phyloP scores from a whole-genome alignment of 2,888 invertebrate species.

The Brachypterus glaber region DNA sequence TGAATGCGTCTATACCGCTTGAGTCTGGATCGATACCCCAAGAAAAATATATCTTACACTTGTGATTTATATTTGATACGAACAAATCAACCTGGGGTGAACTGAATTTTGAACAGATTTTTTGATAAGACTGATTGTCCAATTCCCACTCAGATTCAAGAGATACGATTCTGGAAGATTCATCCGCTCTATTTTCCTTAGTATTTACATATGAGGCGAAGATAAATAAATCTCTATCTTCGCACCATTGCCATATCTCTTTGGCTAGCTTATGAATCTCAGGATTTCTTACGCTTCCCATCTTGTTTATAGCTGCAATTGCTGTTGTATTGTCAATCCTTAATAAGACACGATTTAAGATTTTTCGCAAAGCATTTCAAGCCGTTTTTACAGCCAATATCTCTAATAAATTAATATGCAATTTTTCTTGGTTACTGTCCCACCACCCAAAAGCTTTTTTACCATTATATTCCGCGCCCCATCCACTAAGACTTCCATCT shows the following conservation, averaged over 20 bases:
- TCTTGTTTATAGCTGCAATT: neutral
- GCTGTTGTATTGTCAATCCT: too few relatives aligned
- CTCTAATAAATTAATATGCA: too few relatives aligned
- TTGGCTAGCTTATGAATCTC: too few relatives aligned
- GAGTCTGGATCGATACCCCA: too few relatives aligned
- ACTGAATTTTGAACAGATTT: constrained; percentile 12
- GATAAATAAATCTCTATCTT: constrained; percentile 7
- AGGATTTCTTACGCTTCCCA: constrained; percentile 7
- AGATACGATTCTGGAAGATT: constrained; percentile 4
- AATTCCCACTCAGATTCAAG: constrained; percentile 16
- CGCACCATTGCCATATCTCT: constrained; percentile 1
- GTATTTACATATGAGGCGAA: constrained; percentile 8
- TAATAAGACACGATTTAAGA: too few relatives aligned
- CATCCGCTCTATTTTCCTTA: constrained; percentile 8
- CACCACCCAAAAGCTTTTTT: too few relatives aligned
- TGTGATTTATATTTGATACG: constrained; percentile 13
- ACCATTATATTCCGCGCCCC: too few relatives aligned
- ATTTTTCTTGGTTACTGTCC: too few relatives aligned
- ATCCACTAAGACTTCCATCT: constrained; percentile 4
- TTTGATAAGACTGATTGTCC: constrained; percentile 4
- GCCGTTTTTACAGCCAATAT: too few relatives aligned
- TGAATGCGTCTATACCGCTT: too few relatives aligned
- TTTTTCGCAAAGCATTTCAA: too few relatives aligned
- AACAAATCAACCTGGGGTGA: constrained; percentile 13
- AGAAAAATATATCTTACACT: constrained; percentile 17